These are phyloP conservation scores for Gadopsis bispinosus DNA, from an alignment of 2,797 vertebrate genomes.

Conservation along the genomic window DNA sequence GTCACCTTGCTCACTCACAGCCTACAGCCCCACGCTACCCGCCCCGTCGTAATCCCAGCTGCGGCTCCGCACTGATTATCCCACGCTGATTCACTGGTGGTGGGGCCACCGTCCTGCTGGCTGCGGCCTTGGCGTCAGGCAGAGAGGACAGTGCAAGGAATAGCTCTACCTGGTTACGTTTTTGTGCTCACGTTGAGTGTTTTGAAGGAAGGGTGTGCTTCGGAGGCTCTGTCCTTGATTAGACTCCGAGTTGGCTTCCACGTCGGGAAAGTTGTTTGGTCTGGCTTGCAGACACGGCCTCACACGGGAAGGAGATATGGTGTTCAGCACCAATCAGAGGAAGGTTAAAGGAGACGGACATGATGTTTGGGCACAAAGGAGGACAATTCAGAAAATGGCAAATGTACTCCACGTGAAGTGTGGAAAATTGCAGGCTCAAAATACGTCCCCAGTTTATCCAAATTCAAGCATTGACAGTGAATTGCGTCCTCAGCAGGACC, in stretches of 20 bases:
- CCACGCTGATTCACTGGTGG: constrained; percentile 46
- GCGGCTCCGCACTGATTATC: constrained; percentile 64
- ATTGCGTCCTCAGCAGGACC: not conserved
- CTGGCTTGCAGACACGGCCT: constrained; percentile 55
- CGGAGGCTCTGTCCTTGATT: constrained; percentile 60
- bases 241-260: constrained; percentile 23
- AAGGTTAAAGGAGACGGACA: constrained; percentile 29
- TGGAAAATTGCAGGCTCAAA: not conserved
- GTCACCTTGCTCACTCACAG: constrained; percentile 56
- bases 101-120: constrained; percentile 45
- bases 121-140: constrained; percentile 3
- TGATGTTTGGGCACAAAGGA: constrained; percentile 15
- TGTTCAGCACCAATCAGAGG: constrained; percentile 33
- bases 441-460: constrained; percentile 3
- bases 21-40: constrained; percentile 15
- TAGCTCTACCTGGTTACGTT: constrained; percentile 66
- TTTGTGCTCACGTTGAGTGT: constrained; percentile 40
- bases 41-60: constrained; percentile 27
- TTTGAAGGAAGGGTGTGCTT: constrained; percentile 57
- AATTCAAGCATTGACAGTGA: not conserved
- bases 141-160: constrained; percentile 50
- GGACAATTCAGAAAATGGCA: constrained; percentile 13
- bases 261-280: constrained; percentile 64
- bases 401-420: not conserved
- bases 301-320: constrained; percentile 7